Conservation (phyloP, 2,113 vertebrate genomes). For the Poecile atricapillus region DNA sequence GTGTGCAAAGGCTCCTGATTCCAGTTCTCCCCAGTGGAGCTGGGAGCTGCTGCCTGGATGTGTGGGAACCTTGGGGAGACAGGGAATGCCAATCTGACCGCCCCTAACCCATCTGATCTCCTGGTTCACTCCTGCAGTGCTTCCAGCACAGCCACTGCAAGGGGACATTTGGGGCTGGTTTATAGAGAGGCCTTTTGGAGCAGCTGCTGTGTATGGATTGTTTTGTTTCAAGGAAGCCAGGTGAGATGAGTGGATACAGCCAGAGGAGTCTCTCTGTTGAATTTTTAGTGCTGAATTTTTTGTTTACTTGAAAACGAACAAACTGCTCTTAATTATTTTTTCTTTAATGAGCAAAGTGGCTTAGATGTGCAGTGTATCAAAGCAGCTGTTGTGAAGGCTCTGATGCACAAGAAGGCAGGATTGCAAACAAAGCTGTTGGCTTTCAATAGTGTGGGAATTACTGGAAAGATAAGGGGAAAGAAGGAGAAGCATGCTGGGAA, state of each 20-base stretch:
- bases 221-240: neutral
- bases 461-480: neutral
- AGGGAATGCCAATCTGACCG: neutral
- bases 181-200: neutral
- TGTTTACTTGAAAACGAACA: neutral
- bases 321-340: neutral
- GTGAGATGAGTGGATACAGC: neutral
- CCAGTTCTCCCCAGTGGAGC: neutral
- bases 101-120: neutral
- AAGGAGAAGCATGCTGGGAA: neutral
- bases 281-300: neutral
- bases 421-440: neutral
- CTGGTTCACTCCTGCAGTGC: neutral
- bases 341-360: neutral
- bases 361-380: neutral
- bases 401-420: neutral
- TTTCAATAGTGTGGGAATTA: neutral
- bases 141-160: neutral
- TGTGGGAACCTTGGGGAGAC: neutral
- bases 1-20: neutral
- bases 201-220: fast-evolving
- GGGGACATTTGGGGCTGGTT: neutral
- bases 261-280: neutral
- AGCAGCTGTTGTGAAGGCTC: neutral
- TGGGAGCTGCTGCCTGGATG: neutral